Base-by-base conservation (phyloP, 1,140 invertebrate species). In the Vanessa atalanta region DNA sequence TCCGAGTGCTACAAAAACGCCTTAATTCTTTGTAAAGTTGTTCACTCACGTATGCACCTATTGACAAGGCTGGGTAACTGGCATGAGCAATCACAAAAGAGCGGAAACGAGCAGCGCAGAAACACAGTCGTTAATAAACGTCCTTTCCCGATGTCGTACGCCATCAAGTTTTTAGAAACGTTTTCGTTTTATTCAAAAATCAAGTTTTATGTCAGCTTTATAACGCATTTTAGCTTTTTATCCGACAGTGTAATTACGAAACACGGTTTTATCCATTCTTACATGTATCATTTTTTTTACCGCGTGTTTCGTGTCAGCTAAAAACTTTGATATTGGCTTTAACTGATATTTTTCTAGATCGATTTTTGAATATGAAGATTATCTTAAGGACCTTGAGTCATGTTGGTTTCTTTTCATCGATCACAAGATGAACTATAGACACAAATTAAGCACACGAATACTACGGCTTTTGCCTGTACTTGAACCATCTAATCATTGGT, bases 81-180 rank as follows among this genome's bases (percentile, higher is more conserved):
- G 76, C 80, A 80, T 80, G 86, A 87, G 85, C 83, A 82, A 77
- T 86, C 86, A 90, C 88, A 90, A 89, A 89, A 83, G 81, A 83
- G 80, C 82, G 87, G 89, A 89, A 91, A 86, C 85, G 84, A 83
- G 79, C 79, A 81, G 79, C 81, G 81, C 83, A 87, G 85, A 87
- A 87, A 90, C 87, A 86, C 80, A 83, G 80, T 82, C 83, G 84
- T 88, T 90, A 87, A 88, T 91, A 89, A 83, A 85, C 86, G 84
- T 82, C 80, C 77, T 86, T 80, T 76, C 79, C 79, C 74, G 68
- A 83, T 83, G 80, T 84, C 79, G 80, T 83, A 82, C 74, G 76
- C 77, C 78, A 80, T 78, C 74, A 76, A 77, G 63, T 67, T 83
- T 80, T 81, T 63, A 77, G 70, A 77, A 68, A 78, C 60, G 71